Evolutionary conservation across 1,140 invertebrate genomes (phyloP).

Genomic region (Pseudomyrmex gracilis): DNA sequence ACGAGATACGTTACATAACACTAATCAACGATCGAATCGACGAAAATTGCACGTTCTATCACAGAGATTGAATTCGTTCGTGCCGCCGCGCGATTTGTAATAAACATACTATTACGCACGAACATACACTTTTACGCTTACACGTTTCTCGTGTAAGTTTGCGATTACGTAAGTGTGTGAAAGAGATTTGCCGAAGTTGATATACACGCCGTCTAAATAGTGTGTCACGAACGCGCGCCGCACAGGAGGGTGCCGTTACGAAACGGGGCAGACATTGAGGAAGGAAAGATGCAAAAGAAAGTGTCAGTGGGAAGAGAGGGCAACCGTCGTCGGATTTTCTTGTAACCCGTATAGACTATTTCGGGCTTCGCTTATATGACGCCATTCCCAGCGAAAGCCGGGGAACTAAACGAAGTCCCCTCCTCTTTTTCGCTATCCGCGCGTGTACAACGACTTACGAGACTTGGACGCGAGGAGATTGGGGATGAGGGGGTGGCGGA

Average conservation of each 20-base stretch:
- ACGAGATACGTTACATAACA: not conserved
- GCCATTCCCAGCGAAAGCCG: constrained; percentile 66
- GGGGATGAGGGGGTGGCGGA: not conserved
- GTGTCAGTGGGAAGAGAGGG: not conserved
- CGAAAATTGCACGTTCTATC: not conserved
- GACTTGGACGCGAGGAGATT: not conserved
- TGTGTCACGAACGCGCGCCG: not conserved
- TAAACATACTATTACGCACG: not conserved
- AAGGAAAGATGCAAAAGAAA: constrained; percentile 12
- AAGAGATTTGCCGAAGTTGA: not conserved
- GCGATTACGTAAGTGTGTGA: not conserved
- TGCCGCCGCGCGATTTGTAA: not conserved
- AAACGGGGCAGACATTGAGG: not conserved
- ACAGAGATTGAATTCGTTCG: constrained; percentile 15
- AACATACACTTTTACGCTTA: not conserved
- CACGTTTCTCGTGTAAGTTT: not conserved
- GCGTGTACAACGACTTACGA: constrained; percentile 1
- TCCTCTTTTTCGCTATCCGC: constrained; percentile 7
- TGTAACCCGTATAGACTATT: constrained; percentile 82
- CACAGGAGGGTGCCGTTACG: not conserved
- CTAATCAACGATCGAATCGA: constrained; percentile 27
- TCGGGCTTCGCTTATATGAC: constrained; percentile 71
- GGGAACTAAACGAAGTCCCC: constrained; percentile 71
- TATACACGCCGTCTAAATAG: not conserved
- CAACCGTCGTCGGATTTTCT: constrained; percentile 68